Conservation (phyloP, 2,113 vertebrate genomes). For the Monarcha castaneiventris region DNA sequence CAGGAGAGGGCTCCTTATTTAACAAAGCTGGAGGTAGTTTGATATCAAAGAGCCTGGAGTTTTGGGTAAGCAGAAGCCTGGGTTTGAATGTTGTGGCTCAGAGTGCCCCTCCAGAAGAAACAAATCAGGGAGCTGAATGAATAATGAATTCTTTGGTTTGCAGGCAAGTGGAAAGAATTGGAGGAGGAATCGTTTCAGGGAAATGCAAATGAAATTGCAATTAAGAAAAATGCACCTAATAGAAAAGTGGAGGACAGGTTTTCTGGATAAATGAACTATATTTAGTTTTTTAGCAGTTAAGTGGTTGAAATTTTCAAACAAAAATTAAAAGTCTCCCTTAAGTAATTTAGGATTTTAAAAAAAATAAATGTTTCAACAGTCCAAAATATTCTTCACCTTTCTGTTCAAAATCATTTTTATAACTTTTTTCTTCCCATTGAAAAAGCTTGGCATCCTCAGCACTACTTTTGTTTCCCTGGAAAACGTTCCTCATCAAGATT, state of each 20-base stretch:
- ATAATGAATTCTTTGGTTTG: conserved; percentile 12
- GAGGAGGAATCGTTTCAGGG: background rate
- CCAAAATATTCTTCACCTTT: background rate
- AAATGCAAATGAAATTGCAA: conserved; percentile 2
- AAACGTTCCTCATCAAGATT: background rate
- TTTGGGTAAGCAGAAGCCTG: background rate
- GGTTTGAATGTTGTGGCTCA: background rate
- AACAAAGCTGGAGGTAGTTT: conserved; percentile 44
- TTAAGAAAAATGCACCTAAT: background rate
- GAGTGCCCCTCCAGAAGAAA: conserved; percentile 17
- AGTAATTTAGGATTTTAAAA: background rate
- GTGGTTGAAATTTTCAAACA: background rate
- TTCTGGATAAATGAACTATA: background rate
- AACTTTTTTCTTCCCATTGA: background rate
- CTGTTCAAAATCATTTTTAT: background rate
- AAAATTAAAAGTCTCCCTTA: background rate
- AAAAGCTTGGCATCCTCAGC: background rate
- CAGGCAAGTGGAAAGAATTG: background rate
- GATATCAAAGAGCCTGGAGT: conserved; percentile 32
- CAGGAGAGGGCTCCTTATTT: background rate
- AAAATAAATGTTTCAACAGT: background rate
- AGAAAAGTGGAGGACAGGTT: background rate
- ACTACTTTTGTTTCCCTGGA: background rate
- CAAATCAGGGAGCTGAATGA: background rate
- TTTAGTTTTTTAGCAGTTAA: background rate